Percentiles rank a stretch among this genome's conserved stretches.
These are phyloP conservation scores for Zapornia atra DNA, from an alignment of 2,113 vertebrate species.

Conservation along the genomic window DNA sequence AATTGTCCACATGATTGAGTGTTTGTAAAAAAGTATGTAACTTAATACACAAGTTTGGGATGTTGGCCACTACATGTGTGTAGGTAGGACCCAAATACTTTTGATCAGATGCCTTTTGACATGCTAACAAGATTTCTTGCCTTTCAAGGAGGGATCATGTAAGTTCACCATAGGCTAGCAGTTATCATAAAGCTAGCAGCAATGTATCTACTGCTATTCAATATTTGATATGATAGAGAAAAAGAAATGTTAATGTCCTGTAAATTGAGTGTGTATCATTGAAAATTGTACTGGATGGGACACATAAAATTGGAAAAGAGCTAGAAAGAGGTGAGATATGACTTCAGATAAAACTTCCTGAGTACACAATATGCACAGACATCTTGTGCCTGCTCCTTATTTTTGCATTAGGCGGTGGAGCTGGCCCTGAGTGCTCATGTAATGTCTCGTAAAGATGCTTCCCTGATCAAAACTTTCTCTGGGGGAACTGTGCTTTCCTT, in stretches of 20 bases:
- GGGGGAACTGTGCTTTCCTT: neutral
- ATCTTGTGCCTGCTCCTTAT: neutral
- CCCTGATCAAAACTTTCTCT: neutral
- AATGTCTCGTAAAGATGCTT: neutral
- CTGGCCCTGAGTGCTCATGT: neutral
- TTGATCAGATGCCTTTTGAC: neutral
- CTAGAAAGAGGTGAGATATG: neutral
- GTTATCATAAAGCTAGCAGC: neutral
- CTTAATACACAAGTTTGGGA: neutral
- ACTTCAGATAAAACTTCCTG: neutral
- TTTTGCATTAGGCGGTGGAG: neutral
- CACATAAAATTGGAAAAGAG: neutral
- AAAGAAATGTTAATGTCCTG: neutral
- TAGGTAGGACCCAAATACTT: neutral
- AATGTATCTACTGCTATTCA: neutral
- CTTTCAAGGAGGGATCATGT: constrained; percentile 20
- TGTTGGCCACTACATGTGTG: neutral
- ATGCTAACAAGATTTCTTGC: constrained; percentile 14
- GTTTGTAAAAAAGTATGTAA: neutral
- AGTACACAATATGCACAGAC: neutral
- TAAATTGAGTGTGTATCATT: neutral
- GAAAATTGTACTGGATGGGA: neutral
- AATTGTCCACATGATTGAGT: neutral
- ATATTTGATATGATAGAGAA: neutral
- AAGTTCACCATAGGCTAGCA: neutral